phyloP scores from a whole-genome alignment of 1,140 invertebrate genomes.

The Drosophila equinoxialis region DNA sequence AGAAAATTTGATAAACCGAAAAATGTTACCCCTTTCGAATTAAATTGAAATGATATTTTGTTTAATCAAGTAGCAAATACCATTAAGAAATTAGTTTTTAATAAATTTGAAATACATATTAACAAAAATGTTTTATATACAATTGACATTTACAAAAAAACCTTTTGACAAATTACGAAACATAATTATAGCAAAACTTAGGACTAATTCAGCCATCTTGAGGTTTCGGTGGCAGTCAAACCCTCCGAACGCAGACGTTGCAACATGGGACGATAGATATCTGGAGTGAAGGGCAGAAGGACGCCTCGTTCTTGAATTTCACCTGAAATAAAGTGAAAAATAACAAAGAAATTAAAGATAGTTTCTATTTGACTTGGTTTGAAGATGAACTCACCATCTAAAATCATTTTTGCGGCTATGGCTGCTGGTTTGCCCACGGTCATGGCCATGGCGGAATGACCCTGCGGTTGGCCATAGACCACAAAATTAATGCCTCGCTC shows the following conservation, averaged over 20 bases:
- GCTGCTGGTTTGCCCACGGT: constrained; percentile 98
- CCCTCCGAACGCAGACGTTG: constrained; percentile 93
- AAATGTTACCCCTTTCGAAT: too few species aligned
- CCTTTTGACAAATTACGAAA: too few species aligned
- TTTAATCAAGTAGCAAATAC: too few species aligned
- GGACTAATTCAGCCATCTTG: constrained; percentile 69
- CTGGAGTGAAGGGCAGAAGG: constrained; percentile 93
- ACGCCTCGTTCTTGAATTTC: constrained; percentile 98
- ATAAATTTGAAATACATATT: too few species aligned
- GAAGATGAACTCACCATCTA: constrained; percentile 88
- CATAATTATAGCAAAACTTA: constrained; percentile 5
- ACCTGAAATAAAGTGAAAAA: constrained; percentile 84
- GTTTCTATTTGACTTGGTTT: neutral
- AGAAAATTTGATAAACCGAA: too few species aligned
- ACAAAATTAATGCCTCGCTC: constrained; percentile 95
- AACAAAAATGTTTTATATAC: too few species aligned
- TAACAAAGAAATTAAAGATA: neutral
- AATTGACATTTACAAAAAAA: too few species aligned
- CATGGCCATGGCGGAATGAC: constrained; percentile 98
- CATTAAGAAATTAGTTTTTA: too few species aligned
- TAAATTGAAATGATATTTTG: too few species aligned
- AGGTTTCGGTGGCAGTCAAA: constrained; percentile 89
- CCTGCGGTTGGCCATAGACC: constrained; percentile 92
- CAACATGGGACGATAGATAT: constrained; percentile 96
- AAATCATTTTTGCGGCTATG: constrained; percentile 98